These are phyloP conservation scores for Ibidorhyncha struthersii DNA, from an alignment of 2,113 vertebrate genomes.

Conservation along the genomic window DNA sequence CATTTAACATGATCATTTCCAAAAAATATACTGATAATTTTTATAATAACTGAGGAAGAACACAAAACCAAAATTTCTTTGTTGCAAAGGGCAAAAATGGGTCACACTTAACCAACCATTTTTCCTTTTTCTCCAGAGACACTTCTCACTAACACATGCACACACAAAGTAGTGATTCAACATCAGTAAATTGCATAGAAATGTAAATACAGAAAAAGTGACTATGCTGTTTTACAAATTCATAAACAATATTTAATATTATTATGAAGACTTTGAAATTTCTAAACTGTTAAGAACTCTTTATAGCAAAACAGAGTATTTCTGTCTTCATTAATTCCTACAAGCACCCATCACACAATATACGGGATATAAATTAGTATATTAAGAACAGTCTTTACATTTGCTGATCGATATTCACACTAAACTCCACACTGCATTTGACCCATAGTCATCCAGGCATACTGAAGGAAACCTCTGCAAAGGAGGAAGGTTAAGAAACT, in stretches of 20 bases:
- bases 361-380: not conserved
- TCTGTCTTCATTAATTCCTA: not conserved
- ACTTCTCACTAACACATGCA: not conserved
- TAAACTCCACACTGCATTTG: not conserved
- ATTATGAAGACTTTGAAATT: not conserved
- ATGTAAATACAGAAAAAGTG: not conserved
- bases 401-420: not conserved
- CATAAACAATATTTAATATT: not conserved
- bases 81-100: not conserved
- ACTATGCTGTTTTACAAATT: not conserved
- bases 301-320: not conserved
- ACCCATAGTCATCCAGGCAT: not conserved
- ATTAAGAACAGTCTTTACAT: not conserved
- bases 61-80: not conserved
- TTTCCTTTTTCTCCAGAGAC: not conserved
- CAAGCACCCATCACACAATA: not conserved
- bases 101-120: rapidly evolving
- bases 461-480: not conserved
- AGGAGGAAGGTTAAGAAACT: not conserved
- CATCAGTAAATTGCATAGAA: not conserved
- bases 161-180: not conserved
- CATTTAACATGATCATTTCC: not conserved
- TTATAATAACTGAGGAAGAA: not conserved
- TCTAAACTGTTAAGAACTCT: not conserved
- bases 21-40: not conserved